phyloP scores from a whole-genome alignment of 2,888 invertebrate species.

The Caenorhabditis wallacei region DNA sequence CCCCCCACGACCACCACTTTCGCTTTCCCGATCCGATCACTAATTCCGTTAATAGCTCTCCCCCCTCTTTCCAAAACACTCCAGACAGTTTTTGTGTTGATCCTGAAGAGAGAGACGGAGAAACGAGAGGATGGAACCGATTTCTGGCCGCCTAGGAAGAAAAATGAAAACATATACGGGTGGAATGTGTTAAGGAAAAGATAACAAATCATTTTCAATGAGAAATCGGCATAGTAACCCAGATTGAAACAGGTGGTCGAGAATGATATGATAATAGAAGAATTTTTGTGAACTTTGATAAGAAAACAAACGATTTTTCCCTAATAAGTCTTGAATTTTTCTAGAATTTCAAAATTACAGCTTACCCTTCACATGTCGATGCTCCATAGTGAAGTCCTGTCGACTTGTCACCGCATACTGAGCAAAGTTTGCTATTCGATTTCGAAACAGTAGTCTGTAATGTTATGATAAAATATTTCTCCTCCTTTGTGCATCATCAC shows the following conservation, averaged over 20 bases:
- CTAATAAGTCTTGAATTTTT: too few relatives aligned
- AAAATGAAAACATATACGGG: neutral
- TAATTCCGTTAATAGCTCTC: constrained; percentile 45
- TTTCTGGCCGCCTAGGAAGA: constrained; percentile 29
- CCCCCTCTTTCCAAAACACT: neutral
- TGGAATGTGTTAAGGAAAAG: neutral
- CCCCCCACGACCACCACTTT: constrained; percentile 41
- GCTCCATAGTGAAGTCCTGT: constrained; percentile 98
- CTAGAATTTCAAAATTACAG: too few relatives aligned
- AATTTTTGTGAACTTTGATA: too few relatives aligned
- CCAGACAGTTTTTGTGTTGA: constrained; percentile 38
- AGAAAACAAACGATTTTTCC: too few relatives aligned
- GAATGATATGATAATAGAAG: neutral
- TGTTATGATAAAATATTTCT: constrained; percentile 1
- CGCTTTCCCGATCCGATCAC: constrained; percentile 55
- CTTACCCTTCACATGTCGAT: constrained; percentile 97
- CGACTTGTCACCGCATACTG: constrained; percentile 98
- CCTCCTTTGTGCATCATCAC: constrained; percentile 28
- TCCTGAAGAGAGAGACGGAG: neutral
- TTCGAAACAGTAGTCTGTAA: constrained; percentile 37
- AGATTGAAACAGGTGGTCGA: neutral
- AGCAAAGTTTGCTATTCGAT: constrained; percentile 86
- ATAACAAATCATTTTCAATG: neutral
- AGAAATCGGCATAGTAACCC: neutral
- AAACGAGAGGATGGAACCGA: constrained; percentile 20